These are phyloP conservation scores for Halcyon leucocephala DNA, from an alignment of 2,797 vertebrate genomes.

Conservation along the genomic window DNA sequence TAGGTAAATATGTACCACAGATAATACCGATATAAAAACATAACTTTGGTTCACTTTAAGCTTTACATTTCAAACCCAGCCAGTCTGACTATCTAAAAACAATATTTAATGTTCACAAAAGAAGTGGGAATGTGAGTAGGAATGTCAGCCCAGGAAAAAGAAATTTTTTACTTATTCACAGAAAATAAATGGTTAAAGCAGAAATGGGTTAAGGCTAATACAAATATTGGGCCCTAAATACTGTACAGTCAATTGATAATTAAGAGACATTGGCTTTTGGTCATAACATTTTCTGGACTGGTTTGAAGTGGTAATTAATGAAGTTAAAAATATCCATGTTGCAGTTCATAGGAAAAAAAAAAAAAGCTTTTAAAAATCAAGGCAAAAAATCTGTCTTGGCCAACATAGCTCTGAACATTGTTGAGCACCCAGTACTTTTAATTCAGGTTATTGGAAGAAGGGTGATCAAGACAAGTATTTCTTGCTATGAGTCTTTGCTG, in stretches of 20 bases:
- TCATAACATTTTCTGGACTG: background rate
- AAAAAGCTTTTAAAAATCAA: background rate
- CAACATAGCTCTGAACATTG: background rate
- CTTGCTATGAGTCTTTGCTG: background rate
- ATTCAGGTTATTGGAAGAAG: slow-evolving; percentile 2
- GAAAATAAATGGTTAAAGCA: background rate
- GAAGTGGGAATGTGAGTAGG: slow-evolving; percentile 6
- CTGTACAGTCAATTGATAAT: background rate
- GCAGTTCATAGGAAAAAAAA: background rate
- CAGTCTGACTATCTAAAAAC: slow-evolving; percentile 17
- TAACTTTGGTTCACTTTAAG: background rate
- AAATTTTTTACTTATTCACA: background rate
- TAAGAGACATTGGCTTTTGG: background rate
- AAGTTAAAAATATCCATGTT: background rate
- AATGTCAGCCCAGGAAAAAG: background rate
- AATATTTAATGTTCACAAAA: slow-evolving; percentile 35
- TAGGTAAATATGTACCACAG: background rate
- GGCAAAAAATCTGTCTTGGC: background rate
- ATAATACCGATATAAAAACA: background rate
- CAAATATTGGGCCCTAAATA: background rate
- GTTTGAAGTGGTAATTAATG: background rate
- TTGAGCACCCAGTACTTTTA: background rate
- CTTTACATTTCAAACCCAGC: slow-evolving; percentile 17
- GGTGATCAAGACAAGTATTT: background rate
- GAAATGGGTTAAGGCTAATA: background rate